Percentiles rank a stretch among this genome's conserved stretches.
phyloP scores from a whole-genome alignment of 1,140 invertebrate genomes.

The Drosophila bocki region DNA sequence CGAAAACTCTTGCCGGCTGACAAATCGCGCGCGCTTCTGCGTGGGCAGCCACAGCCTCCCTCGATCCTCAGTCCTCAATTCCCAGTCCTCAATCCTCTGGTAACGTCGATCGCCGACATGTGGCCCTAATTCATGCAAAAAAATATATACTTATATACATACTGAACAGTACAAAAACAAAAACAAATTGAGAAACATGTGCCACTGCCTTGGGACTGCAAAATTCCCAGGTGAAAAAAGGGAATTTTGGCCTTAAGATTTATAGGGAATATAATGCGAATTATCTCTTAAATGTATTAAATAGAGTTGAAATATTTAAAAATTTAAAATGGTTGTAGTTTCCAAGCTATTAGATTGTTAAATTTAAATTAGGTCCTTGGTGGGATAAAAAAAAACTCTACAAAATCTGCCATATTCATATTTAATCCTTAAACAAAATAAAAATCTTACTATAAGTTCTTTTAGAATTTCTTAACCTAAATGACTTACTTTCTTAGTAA shows the following conservation, averaged over 20 bases:
- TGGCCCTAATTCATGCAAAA: constrained; percentile 60
- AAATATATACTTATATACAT: constrained; percentile 10
- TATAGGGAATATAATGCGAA: not conserved
- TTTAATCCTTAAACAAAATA: not conserved
- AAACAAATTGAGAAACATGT: constrained; percentile 41
- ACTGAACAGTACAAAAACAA: constrained; percentile 1
- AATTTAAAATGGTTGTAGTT: not conserved
- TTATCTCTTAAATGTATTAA: not conserved
- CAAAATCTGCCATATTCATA: not conserved
- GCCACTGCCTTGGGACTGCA: constrained; percentile 6
- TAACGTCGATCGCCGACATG: constrained; percentile 53
- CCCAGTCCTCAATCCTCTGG: constrained; percentile 19
- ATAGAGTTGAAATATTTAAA: not conserved
- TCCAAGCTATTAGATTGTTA: not conserved
- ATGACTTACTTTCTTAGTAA: too few species aligned
- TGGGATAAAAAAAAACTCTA: not conserved
- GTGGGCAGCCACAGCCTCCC: constrained; percentile 40
- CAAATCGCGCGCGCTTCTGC: constrained; percentile 57
- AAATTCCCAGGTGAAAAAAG: constrained; percentile 36
- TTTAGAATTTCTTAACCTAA: too few species aligned
- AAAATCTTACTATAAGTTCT: not conserved
- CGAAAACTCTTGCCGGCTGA: constrained; percentile 53
- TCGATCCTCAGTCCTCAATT: constrained; percentile 6
- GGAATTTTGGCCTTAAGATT: not conserved
- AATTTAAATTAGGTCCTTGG: not conserved